Conservation (phyloP, 1,140 invertebrate genomes). For the Caenorhabditis inopinata region DNA sequence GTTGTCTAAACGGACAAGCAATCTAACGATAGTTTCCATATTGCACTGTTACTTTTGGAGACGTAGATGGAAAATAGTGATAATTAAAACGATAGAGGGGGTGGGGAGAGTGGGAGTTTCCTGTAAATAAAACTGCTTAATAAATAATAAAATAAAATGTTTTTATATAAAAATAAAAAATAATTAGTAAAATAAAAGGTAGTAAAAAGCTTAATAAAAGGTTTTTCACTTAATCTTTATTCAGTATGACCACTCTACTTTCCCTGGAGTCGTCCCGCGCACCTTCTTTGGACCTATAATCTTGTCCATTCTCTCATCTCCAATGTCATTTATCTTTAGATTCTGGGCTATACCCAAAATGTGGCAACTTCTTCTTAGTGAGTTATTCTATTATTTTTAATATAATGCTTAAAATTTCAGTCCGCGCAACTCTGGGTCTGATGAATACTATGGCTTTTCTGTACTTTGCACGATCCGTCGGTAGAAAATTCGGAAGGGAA, state of each 20-base stretch:
- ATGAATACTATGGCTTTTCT: conserved; percentile 77
- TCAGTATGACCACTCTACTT: conserved; percentile 96
- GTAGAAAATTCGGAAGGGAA: conserved; percentile 77
- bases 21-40: too few relatives aligned
- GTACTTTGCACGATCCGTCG: conserved; percentile 75
- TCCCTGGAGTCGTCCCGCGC: conserved; percentile 94
- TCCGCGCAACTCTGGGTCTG: conserved; percentile 77
- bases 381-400: conserved; percentile 62
- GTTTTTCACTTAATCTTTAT: conserved; percentile 59
- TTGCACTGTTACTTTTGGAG: too few relatives aligned
- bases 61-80: too few relatives aligned
- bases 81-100: too few relatives aligned
- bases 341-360: conserved; percentile 80
- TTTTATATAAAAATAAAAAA: too few relatives aligned
- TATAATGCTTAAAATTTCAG: conserved; percentile 69
- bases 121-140: too few relatives aligned
- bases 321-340: conserved; percentile 75
- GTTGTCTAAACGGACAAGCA: too few relatives aligned
- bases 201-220: background rate
- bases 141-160: too few relatives aligned
- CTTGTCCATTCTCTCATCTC: conserved; percentile 77
- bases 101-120: too few relatives aligned
- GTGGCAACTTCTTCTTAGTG: conserved; percentile 86
- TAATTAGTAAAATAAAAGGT: background rate
- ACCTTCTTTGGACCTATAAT: conserved; percentile 83